Base-by-base conservation (phyloP, 2,888 invertebrate genomes). In the Chaitophorus viminalis region DNA sequence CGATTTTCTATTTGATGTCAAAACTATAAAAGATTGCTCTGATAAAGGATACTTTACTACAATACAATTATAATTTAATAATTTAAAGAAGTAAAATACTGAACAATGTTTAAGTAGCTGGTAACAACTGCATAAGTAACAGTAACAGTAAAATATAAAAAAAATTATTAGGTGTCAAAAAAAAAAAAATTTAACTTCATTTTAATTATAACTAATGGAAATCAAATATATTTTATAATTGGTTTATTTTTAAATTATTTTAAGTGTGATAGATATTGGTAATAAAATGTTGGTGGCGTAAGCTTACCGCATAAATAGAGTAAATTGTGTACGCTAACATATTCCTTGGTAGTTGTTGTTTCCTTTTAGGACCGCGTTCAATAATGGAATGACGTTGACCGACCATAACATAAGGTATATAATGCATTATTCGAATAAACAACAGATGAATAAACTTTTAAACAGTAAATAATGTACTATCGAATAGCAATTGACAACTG, bases 401-500 rank as follows among this genome's bases (percentile, higher is more conserved):
- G 60, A 39, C 18, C 25, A 74, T 54, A 54, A 68, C 11, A 81
- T 0, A 70, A 9, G 46, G 29, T 25, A 6, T 74, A 74, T 39
- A 14, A 39, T 75, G 29, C 9, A 39, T 39, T 75, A 29, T 65
- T 46, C 29, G 39, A 83, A 75, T 65, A 83, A 75, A 75, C 29
- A 36, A 82, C 83, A 83, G 9, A 75, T 75, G 54, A 60, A 65
- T 29, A 75, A 54, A 83, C 60, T 36, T 75, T 6, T 18, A n/a
- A 36, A 82, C 54, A 33, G 70, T 82, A 82, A 82, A 82, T 31
- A 60, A 29, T 39, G 21, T 39, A 14, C 9, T 75, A 36, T 60
- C 29, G 75, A 29, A 83, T 39, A 17, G 39, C 29, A 60, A 83
- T 75, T 75, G 83, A 83, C 83, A 83, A 75, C 83, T 83, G 83